These are phyloP conservation scores for Peromyscus californicus DNA, from an alignment of 2,113 vertebrate genomes.

Conservation along the genomic window DNA sequence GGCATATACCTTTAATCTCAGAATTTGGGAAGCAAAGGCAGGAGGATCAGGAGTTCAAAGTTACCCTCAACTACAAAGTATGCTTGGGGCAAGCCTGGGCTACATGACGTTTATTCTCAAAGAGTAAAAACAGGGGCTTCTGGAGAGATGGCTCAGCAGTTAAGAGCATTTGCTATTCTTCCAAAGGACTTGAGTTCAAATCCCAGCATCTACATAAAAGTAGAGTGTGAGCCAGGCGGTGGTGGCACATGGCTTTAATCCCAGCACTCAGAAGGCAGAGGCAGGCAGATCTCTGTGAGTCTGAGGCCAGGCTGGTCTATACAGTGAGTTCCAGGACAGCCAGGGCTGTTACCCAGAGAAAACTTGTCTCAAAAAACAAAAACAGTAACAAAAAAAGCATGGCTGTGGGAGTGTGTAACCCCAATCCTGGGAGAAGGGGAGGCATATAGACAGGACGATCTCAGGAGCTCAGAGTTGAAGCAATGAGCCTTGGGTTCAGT, in stretches of 20 bases:
- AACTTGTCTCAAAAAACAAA: too few species aligned
- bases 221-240: too few species aligned
- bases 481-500: too few species aligned
- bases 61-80: too few species aligned
- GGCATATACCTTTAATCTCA: not conserved
- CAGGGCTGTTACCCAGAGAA: too few species aligned
- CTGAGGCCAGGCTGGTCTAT: too few species aligned
- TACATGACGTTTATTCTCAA: not conserved
- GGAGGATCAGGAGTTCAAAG: not conserved
- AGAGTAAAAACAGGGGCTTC: not conserved
- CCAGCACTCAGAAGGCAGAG: too few species aligned
- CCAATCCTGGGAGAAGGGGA: too few species aligned
- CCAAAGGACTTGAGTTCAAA: not conserved
- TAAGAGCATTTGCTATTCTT: not conserved
- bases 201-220: not conserved
- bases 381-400: not conserved
- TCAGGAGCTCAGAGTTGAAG: not conserved
- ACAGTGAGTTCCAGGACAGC: too few species aligned
- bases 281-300: too few species aligned
- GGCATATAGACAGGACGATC: not conserved
- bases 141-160: not conserved
- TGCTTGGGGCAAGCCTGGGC: not conserved
- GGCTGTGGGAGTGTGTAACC: not conserved
- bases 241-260: too few species aligned
- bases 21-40: too few species aligned